Evolutionary conservation across 2,797 vertebrate species (phyloP).

Genomic region (Betta splendens): DNA sequence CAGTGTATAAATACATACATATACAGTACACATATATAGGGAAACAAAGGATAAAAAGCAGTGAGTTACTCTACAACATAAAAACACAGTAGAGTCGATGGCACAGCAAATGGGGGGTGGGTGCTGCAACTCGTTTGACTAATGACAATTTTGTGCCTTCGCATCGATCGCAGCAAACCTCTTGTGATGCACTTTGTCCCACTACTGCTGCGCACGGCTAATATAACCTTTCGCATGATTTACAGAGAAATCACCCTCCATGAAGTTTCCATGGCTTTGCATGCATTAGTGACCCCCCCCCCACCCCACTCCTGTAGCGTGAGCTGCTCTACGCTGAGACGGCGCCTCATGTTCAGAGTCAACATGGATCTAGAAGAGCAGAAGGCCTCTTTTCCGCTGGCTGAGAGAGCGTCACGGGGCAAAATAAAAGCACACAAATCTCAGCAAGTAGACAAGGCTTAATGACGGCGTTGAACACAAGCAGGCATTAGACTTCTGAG

Average conservation of each 20-base stretch:
- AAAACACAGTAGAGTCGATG: conserved; percentile 72
- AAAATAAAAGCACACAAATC: conserved; percentile 49
- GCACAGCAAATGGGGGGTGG: conserved; percentile 66
- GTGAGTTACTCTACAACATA: conserved; percentile 74
- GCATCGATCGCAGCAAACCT: conserved; percentile 60
- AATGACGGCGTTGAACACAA: conserved; percentile 50
- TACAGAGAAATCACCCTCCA: conserved; percentile 58
- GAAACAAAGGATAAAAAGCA: conserved; percentile 70
- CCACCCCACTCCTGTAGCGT: conserved; percentile 28
- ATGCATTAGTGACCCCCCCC: conserved; percentile 55
- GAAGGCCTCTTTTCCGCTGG: conserved; percentile 23
- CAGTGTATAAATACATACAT: too few species aligned
- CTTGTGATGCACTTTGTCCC: conserved; percentile 47
- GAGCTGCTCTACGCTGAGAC: conserved; percentile 15
- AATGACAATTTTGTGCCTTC: conserved; percentile 56
- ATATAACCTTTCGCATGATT: conserved; percentile 55
- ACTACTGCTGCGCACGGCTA: conserved; percentile 50
- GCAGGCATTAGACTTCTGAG: conserved; percentile 19
- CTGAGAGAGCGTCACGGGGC: conserved; percentile 27
- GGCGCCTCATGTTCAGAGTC: neutral
- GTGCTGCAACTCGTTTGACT: conserved; percentile 63
- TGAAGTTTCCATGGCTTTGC: conserved; percentile 43
- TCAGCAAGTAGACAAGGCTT: conserved; percentile 32
- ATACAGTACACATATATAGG: conserved; percentile 54
- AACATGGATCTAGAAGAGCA: conserved; percentile 28